Base-by-base conservation (phyloP, 2,797 vertebrate species). In the Ispidina lecontei region DNA sequence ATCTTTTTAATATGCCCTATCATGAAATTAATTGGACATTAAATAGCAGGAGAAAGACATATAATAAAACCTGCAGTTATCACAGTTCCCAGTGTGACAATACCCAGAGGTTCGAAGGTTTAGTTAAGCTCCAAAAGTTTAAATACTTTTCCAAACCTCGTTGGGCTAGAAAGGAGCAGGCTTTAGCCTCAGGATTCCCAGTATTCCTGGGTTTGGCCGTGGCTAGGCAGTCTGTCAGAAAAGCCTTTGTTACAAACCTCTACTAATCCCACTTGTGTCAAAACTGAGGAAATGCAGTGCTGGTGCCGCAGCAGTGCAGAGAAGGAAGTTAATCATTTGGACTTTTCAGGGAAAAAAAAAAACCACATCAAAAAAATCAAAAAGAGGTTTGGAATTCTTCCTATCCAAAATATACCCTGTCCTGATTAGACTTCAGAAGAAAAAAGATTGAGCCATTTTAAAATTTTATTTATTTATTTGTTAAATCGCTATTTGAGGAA, bases 1-100 rank as follows among this genome's bases (percentile, higher is more conserved):
- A 95, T 96, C 88, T 95, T 96, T 95, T 93, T 90, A 89, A 94
- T 94, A 96, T 93, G 86, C 91, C 79, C 88, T 96, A 91, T 96
- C 94, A 96, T 94, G 94, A 95, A 94, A 95, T 96, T 96, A 96
- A 96, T 94, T 96, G 90, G 94, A 97, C 93, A 97, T 96, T 96
- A 96, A 96, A 96, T 95, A 96, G 95, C 95, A 94, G 91, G 88
- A 92, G 91, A 94, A 97, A 92, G 92, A 87, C 93, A 92, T 70
- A 94, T 90, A 93, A 94, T 96, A 97, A 94, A 96, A 94, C 92
- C 92, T 95, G 85, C 89, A 87, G 81, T 91, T 96, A 94, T 94
- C 93, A 63, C 83, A 79, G 83, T 83, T 95, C 91, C 89, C 91
- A 93, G 87, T 94, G 87, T 90, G 93, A 89, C 91, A 95, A 94